phyloP scores from a whole-genome alignment of 2,888 invertebrate species.

The Cephus rjabovi region DNA sequence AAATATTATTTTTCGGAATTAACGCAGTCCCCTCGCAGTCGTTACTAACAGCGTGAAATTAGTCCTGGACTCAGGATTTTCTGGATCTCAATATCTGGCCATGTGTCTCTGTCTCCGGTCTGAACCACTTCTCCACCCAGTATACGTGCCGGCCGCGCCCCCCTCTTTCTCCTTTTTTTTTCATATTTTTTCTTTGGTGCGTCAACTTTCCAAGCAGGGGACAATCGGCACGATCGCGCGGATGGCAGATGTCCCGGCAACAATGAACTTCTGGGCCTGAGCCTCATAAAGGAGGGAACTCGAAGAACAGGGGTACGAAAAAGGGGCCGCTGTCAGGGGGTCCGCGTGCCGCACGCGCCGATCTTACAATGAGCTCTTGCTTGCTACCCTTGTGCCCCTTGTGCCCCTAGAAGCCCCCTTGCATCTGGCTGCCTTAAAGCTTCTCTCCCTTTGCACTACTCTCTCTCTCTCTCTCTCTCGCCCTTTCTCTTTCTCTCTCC shows the following conservation, averaged over 20 bases:
- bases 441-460: slow-evolving; percentile 31
- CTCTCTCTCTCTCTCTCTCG: slow-evolving; percentile 4
- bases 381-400: slow-evolving; percentile 52
- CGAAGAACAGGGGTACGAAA: slow-evolving; percentile 47
- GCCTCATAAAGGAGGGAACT: slow-evolving; percentile 51
- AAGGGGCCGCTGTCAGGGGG: slow-evolving; percentile 40
- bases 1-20: neutral
- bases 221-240: slow-evolving; percentile 61
- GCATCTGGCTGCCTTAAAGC: slow-evolving; percentile 61
- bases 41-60: neutral
- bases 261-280: slow-evolving; percentile 49
- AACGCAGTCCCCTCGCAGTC: neutral
- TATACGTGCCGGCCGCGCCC: neutral
- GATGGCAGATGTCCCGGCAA: slow-evolving; percentile 64
- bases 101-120: neutral
- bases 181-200: neutral
- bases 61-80: neutral
- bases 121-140: neutral
- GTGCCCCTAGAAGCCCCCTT: slow-evolving; percentile 33
- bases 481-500: neutral
- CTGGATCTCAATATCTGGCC: neutral
- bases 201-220: slow-evolving; percentile 51
- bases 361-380: slow-evolving; percentile 64
- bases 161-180: neutral
- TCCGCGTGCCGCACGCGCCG: slow-evolving; percentile 65